Base-by-base conservation (phyloP, 2,888 invertebrate species). In the Lasioglossum marginatum region DNA sequence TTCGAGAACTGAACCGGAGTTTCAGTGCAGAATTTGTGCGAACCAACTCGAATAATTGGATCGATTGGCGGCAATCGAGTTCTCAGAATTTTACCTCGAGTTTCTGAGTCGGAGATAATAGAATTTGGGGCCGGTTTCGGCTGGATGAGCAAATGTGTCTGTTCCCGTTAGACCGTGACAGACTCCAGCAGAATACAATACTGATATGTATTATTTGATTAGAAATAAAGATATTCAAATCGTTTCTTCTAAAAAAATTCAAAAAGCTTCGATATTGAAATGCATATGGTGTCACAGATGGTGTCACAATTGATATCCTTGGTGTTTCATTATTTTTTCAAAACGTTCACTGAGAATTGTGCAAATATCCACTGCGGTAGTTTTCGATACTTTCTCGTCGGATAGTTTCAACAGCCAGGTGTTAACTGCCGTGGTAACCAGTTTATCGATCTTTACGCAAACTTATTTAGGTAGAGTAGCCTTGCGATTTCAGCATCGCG, bases 371-470 rank as follows among this genome's bases (percentile, higher is more conserved):
- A 23, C n/a, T n/a, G n/a, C 31, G 45, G 60, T 27, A 16, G 66
- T 37, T 23, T 1, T 14, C 23, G 4, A 23, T 37, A 23, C 37
- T 8, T n/a, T 66, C 48, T 27, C 52, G 68, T 19, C 27, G n/a
- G 43, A 34, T 63, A 34, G 37, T 48, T 68, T 48, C 23, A 79
- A 66, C 40, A 40, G n/a, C 45, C 37, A 57, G 37, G 48, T 72
- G 60, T 76, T 66, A 23, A 60, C 68, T 74, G 76, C 66, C 23
- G 37, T 66, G 71, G 82, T 82, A 77, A 48, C 43, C 66, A 73
- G 78, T 73, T 80, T 82, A 87, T 87, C 82, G 82, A 87, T 87
- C 82, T 85, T 78, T 19, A 45, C 60, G 40, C 14, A 37, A 60
- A 66, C 68, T 68, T 52, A 70, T 48, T 37, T 40, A 14, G 60